These are phyloP conservation scores for Dromius quadrimaculatus DNA, from an alignment of 2,888 invertebrate genomes.

Conservation along the genomic window DNA sequence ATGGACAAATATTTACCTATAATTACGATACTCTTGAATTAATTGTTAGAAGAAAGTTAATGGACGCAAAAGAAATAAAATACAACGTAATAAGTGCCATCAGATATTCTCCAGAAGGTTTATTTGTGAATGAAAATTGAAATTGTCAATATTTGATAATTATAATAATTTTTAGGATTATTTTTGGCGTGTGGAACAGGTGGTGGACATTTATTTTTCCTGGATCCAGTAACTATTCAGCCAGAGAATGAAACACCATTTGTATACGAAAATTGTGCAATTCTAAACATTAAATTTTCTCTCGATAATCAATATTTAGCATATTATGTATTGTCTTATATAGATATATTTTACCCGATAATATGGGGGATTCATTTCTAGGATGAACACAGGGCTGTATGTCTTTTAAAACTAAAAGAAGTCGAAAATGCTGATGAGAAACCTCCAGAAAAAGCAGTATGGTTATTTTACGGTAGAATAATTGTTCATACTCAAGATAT, in stretches of 20 bases:
- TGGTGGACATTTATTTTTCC: constrained; percentile 72
- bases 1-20: constrained; percentile 67
- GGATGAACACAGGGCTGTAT: constrained; percentile 70
- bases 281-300: constrained; percentile 70
- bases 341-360: constrained; percentile 19
- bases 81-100: constrained; percentile 62
- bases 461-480: constrained; percentile 73
- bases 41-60: constrained; percentile 53
- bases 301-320: constrained; percentile 70
- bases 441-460: constrained; percentile 61
- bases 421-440: constrained; percentile 60
- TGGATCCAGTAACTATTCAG: constrained; percentile 71
- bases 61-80: constrained; percentile 54
- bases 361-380: constrained; percentile 60
- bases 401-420: constrained; percentile 66
- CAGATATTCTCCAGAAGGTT: constrained; percentile 72
- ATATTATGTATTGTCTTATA: constrained; percentile 67
- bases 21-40: constrained; percentile 64
- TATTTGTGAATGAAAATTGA: constrained; percentile 45
- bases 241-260: constrained; percentile 67
- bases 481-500: constrained; percentile 73
- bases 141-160: neutral
- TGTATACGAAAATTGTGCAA: constrained; percentile 66
- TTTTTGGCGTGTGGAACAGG: constrained; percentile 72
- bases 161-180: constrained; percentile 63